Conservation (phyloP, 1,140 invertebrate genomes). For the Dysdera silvatica region DNA sequence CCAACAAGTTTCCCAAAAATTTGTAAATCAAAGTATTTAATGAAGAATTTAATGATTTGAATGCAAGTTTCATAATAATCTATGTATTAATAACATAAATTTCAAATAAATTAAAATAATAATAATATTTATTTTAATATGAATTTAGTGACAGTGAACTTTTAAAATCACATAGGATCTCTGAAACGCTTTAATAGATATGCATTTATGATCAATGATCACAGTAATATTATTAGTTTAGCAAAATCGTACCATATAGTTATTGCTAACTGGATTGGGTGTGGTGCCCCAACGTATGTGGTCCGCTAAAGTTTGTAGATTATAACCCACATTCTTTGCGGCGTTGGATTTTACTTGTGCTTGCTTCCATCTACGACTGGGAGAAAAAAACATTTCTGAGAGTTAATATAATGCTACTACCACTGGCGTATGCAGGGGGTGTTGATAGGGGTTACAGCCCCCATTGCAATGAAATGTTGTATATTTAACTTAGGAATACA, state of each 20-base stretch:
- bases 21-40: too few species aligned
- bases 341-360: conserved; percentile 61
- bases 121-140: background rate
- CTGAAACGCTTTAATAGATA: too few species aligned
- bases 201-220: too few species aligned
- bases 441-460: background rate
- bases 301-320: conserved; percentile 24
- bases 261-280: background rate
- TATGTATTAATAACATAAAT: background rate
- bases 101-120: background rate
- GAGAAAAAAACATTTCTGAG: conserved; percentile 11
- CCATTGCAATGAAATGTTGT: background rate
- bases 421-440: background rate
- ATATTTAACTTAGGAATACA: too few species aligned
- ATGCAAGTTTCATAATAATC: too few species aligned
- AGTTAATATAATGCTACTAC: background rate
- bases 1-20: too few species aligned
- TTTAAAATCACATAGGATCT: background rate
- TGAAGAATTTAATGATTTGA: too few species aligned
- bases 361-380: conserved; percentile 71
- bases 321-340: conserved; percentile 13
- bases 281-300: conserved; percentile 19
- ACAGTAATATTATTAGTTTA: too few species aligned
- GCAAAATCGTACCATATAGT: conserved; percentile 12
- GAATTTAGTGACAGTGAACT: background rate